Evolutionary conservation across 2,113 vertebrate species (phyloP).

Genomic region (Paracanthobrama guichenoti): DNA sequence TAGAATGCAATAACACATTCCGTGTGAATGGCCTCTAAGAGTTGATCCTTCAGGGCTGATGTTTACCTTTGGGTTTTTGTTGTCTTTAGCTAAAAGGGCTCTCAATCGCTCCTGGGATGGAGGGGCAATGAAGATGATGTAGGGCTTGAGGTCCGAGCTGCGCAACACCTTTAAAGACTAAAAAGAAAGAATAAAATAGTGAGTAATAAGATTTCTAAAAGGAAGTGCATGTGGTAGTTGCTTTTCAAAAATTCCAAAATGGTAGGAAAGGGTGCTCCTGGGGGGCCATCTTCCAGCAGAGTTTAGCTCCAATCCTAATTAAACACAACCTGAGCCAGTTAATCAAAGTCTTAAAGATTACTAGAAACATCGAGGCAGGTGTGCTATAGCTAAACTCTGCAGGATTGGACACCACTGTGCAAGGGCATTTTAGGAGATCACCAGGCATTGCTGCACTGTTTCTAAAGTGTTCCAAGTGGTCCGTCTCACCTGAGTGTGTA

Average conservation of each 20-base stretch:
- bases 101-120: constrained; percentile 95
- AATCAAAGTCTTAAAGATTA: background rate
- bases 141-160: constrained; percentile 95
- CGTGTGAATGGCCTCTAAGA: background rate
- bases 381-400: background rate
- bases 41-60: background rate
- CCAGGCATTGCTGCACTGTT: background rate
- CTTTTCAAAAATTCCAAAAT: background rate
- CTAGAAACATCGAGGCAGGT: background rate
- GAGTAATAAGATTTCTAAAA: background rate
- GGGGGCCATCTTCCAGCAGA: background rate
- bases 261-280: background rate
- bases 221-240: no score
- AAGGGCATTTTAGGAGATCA: background rate
- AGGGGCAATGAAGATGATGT: constrained; percentile 97
- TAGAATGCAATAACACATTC: background rate
- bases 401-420: background rate
- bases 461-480: background rate
- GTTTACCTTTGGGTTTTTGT: constrained; percentile 93
- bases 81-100: constrained; percentile 91
- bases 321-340: background rate
- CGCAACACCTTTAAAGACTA: constrained; percentile 93
- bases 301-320: background rate
- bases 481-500: constrained; percentile 89
- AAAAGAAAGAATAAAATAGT: constrained; percentile 46